A percentile compares a stretch with the other conserved stretches of the same genome.
phyloP scores from a whole-genome alignment of 2,113 vertebrate species.

The Callaeas wilsoni region DNA sequence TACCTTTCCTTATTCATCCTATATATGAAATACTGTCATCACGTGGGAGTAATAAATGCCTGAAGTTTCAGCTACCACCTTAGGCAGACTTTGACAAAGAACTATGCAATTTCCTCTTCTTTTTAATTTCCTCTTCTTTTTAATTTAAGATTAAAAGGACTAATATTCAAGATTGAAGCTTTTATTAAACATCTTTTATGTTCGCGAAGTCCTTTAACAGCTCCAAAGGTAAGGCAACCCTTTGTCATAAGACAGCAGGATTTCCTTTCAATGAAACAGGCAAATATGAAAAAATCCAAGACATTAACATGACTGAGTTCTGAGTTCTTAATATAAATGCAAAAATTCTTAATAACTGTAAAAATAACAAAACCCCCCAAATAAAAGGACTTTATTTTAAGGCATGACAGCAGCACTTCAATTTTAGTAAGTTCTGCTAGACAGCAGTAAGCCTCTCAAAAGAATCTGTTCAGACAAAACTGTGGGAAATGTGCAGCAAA shows the following conservation, averaged over 20 bases:
- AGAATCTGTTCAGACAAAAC: background rate
- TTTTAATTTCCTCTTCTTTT: background rate
- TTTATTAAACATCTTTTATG: background rate
- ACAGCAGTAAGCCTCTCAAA: background rate
- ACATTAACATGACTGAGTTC: background rate
- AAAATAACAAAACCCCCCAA: background rate
- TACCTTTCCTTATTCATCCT: background rate
- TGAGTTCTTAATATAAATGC: background rate
- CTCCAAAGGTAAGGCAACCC: background rate
- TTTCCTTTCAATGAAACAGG: background rate
- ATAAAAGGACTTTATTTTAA: background rate
- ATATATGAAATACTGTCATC: background rate
- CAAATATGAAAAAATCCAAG: background rate
- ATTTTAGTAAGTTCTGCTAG: background rate
- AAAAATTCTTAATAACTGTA: background rate
- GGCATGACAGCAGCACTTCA: background rate
- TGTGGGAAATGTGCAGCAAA: background rate
- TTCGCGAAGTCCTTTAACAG: background rate
- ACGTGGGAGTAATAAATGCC: background rate
- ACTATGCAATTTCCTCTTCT: background rate
- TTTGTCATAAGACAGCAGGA: background rate
- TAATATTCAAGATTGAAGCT: background rate
- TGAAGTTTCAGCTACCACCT: background rate
- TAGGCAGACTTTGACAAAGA: background rate
- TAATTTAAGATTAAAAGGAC: background rate